phyloP scores from a whole-genome alignment of 2,113 vertebrate genomes.

The Mobula birostris region DNA sequence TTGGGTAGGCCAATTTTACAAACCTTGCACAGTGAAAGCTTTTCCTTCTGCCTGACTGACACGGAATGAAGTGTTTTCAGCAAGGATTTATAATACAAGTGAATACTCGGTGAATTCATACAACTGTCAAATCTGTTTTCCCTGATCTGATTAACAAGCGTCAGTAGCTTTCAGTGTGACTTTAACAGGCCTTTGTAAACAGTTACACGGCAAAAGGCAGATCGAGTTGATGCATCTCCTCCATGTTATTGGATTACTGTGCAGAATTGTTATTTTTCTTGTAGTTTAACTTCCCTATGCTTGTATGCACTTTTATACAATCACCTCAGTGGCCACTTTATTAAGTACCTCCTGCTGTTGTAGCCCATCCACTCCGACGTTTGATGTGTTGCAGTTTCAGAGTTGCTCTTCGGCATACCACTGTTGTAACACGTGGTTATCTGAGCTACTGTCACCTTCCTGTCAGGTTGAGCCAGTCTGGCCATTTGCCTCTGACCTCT shows the following conservation, averaged over 20 bases:
- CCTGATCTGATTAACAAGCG: not conserved
- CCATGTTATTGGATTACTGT: not conserved
- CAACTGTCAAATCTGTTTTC: not conserved
- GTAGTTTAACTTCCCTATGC: too few relatives aligned
- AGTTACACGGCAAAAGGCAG: not conserved
- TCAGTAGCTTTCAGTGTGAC: not conserved
- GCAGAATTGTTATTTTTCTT: too few relatives aligned
- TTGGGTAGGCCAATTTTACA: not conserved
- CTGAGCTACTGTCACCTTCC: too few relatives aligned
- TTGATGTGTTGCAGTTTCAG: too few relatives aligned
- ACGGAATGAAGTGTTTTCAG: not conserved
- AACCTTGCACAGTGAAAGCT: not conserved
- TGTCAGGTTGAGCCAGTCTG: too few relatives aligned
- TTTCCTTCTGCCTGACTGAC: not conserved
- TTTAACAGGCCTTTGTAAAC: constrained; percentile 6
- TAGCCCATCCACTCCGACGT: too few relatives aligned
- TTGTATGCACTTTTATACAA: too few relatives aligned
- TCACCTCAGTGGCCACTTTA: too few relatives aligned
- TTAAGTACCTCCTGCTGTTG: too few relatives aligned
- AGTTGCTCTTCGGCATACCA: too few relatives aligned
- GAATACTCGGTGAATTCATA: not conserved
- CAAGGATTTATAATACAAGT: not conserved
- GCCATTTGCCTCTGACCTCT: too few relatives aligned
- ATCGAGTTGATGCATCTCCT: not conserved
- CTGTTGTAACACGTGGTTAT: too few relatives aligned